A percentile compares a stretch with the other conserved stretches of the same genome.
phyloP scores from a whole-genome alignment of 1,140 invertebrate species.

The Sitobion miscanthi region DNA sequence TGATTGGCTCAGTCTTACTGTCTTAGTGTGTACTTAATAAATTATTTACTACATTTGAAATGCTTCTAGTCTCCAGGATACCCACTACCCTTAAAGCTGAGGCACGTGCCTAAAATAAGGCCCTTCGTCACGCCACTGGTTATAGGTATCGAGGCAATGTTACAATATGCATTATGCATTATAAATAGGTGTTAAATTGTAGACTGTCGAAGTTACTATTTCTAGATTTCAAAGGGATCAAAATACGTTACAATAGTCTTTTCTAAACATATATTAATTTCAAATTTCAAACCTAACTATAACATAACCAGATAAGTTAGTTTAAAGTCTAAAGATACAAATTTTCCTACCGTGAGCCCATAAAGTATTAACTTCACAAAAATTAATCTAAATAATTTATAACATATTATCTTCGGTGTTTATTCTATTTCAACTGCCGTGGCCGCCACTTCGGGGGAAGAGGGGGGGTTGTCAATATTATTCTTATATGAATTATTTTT shows the following conservation, averaged over 20 bases:
- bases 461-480: not conserved
- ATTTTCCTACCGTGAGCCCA: no score
- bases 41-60: no score
- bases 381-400: not conserved
- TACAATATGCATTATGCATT: not conserved
- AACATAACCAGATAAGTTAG: not conserved
- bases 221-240: not conserved
- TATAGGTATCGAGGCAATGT: fast-evolving
- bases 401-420: not conserved
- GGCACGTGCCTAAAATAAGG: no score
- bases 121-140: no score
- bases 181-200: not conserved
- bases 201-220: not conserved
- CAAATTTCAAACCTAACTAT: not conserved
- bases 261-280: not conserved
- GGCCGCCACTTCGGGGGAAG: no score
- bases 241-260: not conserved
- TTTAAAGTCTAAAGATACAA: not conserved
- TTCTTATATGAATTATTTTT: not conserved
- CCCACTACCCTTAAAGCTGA: no score
- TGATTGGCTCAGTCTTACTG: no score
- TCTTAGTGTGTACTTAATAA: no score
- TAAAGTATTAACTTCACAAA: not conserved
- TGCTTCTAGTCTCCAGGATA: no score
- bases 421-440: not conserved